Conservation (phyloP, 2,113 vertebrate species). For the Syrrhaptes paradoxus region DNA sequence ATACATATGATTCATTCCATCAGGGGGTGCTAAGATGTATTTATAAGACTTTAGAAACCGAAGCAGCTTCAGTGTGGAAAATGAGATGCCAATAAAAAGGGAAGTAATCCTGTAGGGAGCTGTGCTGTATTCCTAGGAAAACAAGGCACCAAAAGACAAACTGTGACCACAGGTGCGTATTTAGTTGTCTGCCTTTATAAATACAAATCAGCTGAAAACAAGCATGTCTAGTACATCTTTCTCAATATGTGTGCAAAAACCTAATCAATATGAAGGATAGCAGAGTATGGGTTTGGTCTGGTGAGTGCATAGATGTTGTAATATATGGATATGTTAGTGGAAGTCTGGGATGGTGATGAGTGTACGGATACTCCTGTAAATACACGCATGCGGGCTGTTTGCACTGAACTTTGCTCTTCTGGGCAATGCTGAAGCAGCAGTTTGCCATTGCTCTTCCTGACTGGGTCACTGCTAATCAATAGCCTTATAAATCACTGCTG, state of each 20-base stretch:
- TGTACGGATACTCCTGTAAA: neutral
- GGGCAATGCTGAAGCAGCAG: constrained; percentile 7
- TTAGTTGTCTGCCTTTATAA: neutral
- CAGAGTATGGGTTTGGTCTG: neutral
- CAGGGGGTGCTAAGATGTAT: neutral
- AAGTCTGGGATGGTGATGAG: neutral
- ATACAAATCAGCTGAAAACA: constrained; percentile 8
- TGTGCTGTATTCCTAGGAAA: neutral
- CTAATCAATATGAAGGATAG: neutral
- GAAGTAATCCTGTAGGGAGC: neutral
- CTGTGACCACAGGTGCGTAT: neutral
- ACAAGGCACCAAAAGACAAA: constrained; percentile 23
- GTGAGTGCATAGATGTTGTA: neutral
- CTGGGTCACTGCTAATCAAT: constrained; percentile 23
- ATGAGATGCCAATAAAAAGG: constrained; percentile 3
- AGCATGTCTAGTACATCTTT: neutral
- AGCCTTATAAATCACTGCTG: constrained; percentile 24
- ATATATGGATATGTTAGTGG: neutral
- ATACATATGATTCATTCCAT: neutral
- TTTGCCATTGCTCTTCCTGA: neutral
- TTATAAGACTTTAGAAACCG: neutral
- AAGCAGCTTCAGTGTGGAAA: neutral
- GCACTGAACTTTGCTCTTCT: neutral
- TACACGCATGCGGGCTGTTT: fast-evolving
- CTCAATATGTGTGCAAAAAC: neutral